Evolutionary conservation across 2,113 vertebrate genomes (phyloP), one percentile per base, ranked within the genome.

Genomic region (Calyptommatus sinebrachiatus): DNA sequence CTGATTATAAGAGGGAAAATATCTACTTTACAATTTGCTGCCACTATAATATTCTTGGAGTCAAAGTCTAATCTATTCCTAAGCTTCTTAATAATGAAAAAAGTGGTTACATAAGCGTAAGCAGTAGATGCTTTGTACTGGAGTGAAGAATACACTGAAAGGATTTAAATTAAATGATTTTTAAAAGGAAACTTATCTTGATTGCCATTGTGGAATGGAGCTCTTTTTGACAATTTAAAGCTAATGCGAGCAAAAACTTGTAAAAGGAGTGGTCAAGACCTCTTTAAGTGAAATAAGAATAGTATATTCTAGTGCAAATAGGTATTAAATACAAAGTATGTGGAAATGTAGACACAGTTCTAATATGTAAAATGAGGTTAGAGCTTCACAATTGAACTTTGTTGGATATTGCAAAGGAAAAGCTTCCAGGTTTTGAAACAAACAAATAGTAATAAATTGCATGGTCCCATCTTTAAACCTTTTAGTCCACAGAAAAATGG

Each of bases 31-130:
- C 88, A 93, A 90, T 72, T 90, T 88, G 76, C 83, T 92, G 83
- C 87, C 87, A 86, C 88, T 94, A 90, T 91, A 91, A 93, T 89
- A 91, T 93, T 93, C 87, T 90, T 76, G 86, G 89, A 92, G 84
- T 91, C 83, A 89, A 88, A 78, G 81, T 86, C 81, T 89, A 87
- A 71, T 86, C 85, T 86, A 79, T 88, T 76, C 84, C 31, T 79
- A 91, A 88, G 85, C 87, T 87, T 88, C 85, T 94, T 91, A 92
- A 92, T 93, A 93, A 93, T 92, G 87, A 85, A 93, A 85, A 70
- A 45, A 29, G 71, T 74, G 78, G 88, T 91, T 90, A 89, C 78
- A 82, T 79, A 70, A 90, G 77, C 78, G 50, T 73, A 83, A 57
- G 70, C 26, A 0, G 8, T 74, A 57, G 80, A 89, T 60, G 77